Base-by-base conservation (phyloP, 2,888 invertebrate species). In the Aphidoletes aphidimyza region DNA sequence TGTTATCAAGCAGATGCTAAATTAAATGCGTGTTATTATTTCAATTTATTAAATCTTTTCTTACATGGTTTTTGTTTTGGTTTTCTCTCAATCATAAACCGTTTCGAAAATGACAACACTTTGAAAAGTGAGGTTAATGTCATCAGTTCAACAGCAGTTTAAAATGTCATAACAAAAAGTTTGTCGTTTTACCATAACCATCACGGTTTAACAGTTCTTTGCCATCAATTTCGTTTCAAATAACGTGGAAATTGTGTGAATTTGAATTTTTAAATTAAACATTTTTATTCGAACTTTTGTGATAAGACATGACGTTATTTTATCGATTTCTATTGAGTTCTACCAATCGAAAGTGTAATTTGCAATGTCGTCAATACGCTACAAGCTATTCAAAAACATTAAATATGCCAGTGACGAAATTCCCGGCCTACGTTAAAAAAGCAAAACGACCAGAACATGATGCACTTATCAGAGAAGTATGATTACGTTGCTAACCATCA, bases 401-500 rank as follows among this genome's bases (percentile, higher is more conserved):
- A 69, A 90, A 93, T 86, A 89, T 95, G 83, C 95, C 95, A 14
- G 92, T 92, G 88, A 94, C 94, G 0, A 91, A 91, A 86, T 94
- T 94, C 89, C 93, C 94, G 19, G 6, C 26, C 89, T 91, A 84
- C 91, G 92, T 85, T 88, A 94, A 85, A 90, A 89, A 84, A 88
- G 90, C 90, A n/a, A 92, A 93, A 87, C 89, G 93, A 36, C 87
- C 90, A 30, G 92, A 93, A 87, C 89, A 92, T 86, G 94, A 94
- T 88, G 88, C 89, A 78, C 88, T 90, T 85, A 89, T 94, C 85
- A 89, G 91, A 59, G 90, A 92, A 88, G 94, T 93, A 89, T 88
- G 88, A 85, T n/a, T n/a, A 84, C 85, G 85, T 36, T 36, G 39
- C 36, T 84, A 26, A 83, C 83, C 34, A 30, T 1, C 47, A 30